Percentiles rank a stretch among this genome's conserved stretches.
Conservation (phyloP, 2,797 vertebrate genomes). For the Cacajao melanocephalus region DNA sequence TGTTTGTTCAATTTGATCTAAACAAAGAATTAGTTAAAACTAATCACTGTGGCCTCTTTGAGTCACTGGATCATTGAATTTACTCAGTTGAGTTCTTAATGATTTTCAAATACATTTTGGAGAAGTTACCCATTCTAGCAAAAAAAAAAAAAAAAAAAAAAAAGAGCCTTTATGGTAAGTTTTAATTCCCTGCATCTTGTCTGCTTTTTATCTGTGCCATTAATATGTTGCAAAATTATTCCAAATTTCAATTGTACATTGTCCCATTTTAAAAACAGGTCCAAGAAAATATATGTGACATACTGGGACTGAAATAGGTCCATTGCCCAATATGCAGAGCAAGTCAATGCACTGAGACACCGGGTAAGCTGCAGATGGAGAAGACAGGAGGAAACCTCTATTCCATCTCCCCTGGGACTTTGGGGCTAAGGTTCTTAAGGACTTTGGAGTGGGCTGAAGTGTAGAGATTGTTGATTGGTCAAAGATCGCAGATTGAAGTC, state of each 20-base stretch:
- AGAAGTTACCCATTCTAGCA: slow-evolving; percentile 29
- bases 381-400: no score
- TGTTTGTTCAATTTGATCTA: slow-evolving; percentile 64
- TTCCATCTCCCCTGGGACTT: no score
- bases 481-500: no score
- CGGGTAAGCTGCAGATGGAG: no score
- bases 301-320: no score
- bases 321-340: no score
- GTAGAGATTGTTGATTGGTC: no score
- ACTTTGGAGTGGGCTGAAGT: no score
- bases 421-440: no score
- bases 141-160: background rate
- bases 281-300: background rate
- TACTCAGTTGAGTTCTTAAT: slow-evolving; percentile 43
- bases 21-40: slow-evolving; percentile 61
- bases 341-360: no score
- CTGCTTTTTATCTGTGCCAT: background rate
- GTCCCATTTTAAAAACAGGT: slow-evolving; percentile 15
- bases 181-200: background rate
- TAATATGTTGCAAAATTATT: slow-evolving; percentile 17
- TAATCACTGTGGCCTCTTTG: slow-evolving; percentile 41
- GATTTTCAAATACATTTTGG: slow-evolving; percentile 59
- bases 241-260: background rate
- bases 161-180: background rate
- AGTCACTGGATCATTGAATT: slow-evolving; percentile 64